phyloP scores from a whole-genome alignment of 2,888 invertebrate species.

The Callinectes sapidus region DNA sequence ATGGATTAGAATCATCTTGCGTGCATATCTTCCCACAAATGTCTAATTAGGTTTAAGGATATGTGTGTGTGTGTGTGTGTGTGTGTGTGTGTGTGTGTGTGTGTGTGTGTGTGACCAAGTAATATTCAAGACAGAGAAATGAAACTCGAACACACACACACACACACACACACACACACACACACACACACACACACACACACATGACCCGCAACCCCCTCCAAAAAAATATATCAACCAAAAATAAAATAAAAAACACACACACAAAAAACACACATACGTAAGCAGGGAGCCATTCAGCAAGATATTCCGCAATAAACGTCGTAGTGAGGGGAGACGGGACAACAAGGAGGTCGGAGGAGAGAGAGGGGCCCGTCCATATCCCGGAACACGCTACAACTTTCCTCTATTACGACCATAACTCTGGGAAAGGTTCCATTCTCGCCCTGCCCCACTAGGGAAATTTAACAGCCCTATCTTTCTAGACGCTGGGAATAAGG shows the following conservation, averaged over 20 bases:
- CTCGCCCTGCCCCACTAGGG: conserved; percentile 25
- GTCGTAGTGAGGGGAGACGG: neutral
- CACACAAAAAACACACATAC: neutral
- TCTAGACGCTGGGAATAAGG: neutral
- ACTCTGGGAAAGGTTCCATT: neutral
- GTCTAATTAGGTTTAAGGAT: neutral
- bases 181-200: no score
- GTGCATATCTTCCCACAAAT: neutral
- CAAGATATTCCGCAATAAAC: neutral
- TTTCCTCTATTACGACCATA: neutral
- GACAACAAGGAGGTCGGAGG: neutral
- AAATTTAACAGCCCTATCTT: conserved; percentile 22
- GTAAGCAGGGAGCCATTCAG: neutral
- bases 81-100: neutral
- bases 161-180: no score
- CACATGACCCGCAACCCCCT: no score
- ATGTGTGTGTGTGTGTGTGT: neutral
- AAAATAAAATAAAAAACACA: neutral
- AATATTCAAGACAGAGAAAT: neutral
- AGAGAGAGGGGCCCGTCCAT: neutral
- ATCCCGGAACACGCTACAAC: neutral
- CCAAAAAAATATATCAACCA: no score
- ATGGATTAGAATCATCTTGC: neutral
- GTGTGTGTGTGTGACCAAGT: neutral
- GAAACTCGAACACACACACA: no score